Conservation (phyloP, 2,797 vertebrate species). For the Coilia nasus region DNA sequence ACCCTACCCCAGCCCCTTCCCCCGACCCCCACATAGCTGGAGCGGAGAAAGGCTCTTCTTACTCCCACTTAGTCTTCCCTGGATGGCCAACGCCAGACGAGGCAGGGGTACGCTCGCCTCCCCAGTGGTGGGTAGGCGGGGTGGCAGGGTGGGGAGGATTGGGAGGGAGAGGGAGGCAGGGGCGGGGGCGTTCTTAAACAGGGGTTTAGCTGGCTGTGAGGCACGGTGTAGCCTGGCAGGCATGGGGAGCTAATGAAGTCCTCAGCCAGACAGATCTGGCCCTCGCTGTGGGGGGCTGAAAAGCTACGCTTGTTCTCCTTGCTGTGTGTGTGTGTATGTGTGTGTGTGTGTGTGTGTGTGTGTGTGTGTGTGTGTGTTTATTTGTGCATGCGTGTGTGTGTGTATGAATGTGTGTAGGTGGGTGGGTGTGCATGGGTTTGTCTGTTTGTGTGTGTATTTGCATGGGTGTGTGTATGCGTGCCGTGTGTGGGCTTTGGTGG, state of each 20-base stretch:
- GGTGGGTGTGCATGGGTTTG: background rate
- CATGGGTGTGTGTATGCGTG: conserved; percentile 24
- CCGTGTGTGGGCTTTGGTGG: conserved; percentile 23
- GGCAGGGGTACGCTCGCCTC: background rate
- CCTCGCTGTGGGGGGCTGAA: conserved; percentile 49
- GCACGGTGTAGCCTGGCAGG: conserved; percentile 57
- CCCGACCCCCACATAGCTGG: background rate
- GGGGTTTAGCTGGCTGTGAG: conserved; percentile 50
- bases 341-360: conserved; percentile 55
- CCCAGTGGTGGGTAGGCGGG: background rate
- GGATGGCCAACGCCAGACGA: background rate
- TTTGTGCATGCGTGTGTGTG: conserved; percentile 35
- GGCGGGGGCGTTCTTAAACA: conserved; percentile 53
- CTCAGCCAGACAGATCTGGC: conserved; percentile 56
- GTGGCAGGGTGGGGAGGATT: no score
- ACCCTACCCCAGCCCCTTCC: background rate
- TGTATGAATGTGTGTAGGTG: background rate
- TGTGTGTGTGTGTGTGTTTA: conserved; percentile 48
- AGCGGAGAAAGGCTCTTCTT: background rate
- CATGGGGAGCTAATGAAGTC: conserved; percentile 62
- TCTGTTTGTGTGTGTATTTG: background rate
- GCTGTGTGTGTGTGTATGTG: conserved; percentile 41
- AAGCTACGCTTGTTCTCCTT: conserved; percentile 36
- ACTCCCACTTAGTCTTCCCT: conserved; percentile 8
- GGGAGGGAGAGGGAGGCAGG: conserved; percentile 33